Evolutionary conservation across 1,140 invertebrate genomes (phyloP).

Genomic region (Geopemphigus sp.): DNA sequence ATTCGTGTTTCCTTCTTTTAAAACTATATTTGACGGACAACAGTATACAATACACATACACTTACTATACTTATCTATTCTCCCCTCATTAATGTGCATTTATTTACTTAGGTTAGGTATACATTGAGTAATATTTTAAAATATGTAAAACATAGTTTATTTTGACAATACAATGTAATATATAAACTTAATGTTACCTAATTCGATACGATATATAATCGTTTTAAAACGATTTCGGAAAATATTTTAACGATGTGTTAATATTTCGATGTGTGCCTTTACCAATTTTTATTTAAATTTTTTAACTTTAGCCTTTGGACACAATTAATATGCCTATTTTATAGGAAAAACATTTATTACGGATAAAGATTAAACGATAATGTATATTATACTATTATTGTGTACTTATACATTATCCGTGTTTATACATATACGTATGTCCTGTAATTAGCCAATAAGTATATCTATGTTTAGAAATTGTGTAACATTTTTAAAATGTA

Average conservation of each 20-base stretch:
- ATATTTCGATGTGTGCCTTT: background rate
- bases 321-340: too few relatives aligned
- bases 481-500: too few relatives aligned
- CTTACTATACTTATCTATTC: background rate
- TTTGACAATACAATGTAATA: constrained; percentile 2
- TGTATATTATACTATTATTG: too few relatives aligned
- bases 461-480: too few relatives aligned
- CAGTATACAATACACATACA: background rate
- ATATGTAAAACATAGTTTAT: background rate
- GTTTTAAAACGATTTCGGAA: background rate
- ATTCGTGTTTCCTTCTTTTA: background rate
- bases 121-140: background rate
- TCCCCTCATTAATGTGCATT: background rate
- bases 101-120: background rate
- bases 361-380: too few relatives aligned
- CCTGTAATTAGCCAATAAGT: too few relatives aligned
- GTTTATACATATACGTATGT: too few relatives aligned
- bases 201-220: background rate
- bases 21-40: background rate
- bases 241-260: background rate
- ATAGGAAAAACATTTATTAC: too few relatives aligned
- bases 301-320: background rate
- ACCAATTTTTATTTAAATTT: background rate
- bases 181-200: background rate
- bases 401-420: too few relatives aligned